Base-by-base conservation (phyloP, 2,888 invertebrate genomes). In the Hartigia nigra region DNA sequence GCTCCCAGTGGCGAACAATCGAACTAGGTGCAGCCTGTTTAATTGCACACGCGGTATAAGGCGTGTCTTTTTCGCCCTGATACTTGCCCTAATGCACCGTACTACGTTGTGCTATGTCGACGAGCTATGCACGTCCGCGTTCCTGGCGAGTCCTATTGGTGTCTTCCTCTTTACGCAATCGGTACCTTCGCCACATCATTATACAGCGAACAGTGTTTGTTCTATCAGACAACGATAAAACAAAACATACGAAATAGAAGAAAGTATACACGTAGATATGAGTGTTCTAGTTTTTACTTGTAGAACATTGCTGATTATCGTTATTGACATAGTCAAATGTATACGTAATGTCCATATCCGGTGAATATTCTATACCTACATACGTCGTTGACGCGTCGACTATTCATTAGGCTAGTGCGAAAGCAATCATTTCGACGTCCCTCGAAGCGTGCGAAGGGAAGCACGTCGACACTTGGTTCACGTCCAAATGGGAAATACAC, bases 11-110 rank as follows among this genome's bases (percentile, higher is more conserved):
- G 70, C 77, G 79, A 81, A 80, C 87, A 84, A 88, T 88, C 84
- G 84, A 83, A 82, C 81, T 85, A 85, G 84, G 87, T 80, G 87
- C 88, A 86, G 87, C 85, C 82, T 82, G 83, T 85, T 86, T 87
- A 87, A 87, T 87, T 86, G 82, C 84, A 75, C 81, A 37, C 79
- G 78, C 76, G 75, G 77, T 69, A 70, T 32, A 79, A 80, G 85
- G 82, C 81, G 86, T 82, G 86, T 85, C 81, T 81, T 82, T 82
- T 82, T 83, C 84, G 85, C 82, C 82, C 83, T 81, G 82, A 84
- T 83, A 82, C 83, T 78, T 81, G 12, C 12, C 72, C 72, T 72
- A 72, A 72, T 72, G 72, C 72, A 31, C 72, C 31, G 72, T 12
- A 9, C 55, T 55, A 23, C 55, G 55, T 23, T 55, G 23, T 55